Evolutionary conservation across 2,888 invertebrate species (phyloP).

Genomic region (Agrochola lychnidis): DNA sequence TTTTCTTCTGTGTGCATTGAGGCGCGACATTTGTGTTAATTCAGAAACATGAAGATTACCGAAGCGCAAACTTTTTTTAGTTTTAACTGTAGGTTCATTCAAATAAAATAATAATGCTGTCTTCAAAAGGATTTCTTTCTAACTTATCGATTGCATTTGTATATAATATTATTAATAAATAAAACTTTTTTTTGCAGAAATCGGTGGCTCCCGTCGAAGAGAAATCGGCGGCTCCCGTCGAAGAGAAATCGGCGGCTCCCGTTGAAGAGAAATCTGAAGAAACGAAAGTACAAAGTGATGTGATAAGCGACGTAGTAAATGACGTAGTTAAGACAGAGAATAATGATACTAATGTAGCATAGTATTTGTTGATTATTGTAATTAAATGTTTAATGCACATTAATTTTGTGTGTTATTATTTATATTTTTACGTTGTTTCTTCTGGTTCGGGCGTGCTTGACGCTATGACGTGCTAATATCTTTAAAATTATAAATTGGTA

Average conservation of each 20-base stretch:
- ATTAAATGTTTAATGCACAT: slow-evolving; percentile 33
- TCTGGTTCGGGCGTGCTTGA: no score
- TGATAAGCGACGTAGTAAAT: slow-evolving; percentile 2
- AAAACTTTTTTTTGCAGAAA: slow-evolving; percentile 1
- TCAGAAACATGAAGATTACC: background rate
- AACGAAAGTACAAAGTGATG: slow-evolving; percentile 27
- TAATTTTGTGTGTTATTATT: background rate
- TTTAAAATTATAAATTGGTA: no score
- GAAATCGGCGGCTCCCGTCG: slow-evolving; percentile 27
- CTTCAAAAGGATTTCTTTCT: background rate
- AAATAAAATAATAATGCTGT: background rate
- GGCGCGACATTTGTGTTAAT: background rate
- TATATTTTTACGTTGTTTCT: no score
- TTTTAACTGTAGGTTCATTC: background rate
- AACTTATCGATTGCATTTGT: background rate
- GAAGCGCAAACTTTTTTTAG: background rate
- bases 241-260: slow-evolving; percentile 35
- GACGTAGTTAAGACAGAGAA: slow-evolving; percentile 36
- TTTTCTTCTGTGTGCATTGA: background rate
- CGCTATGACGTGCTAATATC: no score
- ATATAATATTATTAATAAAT: no score
- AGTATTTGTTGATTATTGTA: slow-evolving; percentile 29
- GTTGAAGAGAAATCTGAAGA: slow-evolving; percentile 41
- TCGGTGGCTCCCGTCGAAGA: slow-evolving; percentile 33
- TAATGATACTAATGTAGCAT: slow-evolving; percentile 40